Evolutionary conservation across 2,113 vertebrate species (phyloP).

Genomic region (Cyphomyrus discorhynchus): DNA sequence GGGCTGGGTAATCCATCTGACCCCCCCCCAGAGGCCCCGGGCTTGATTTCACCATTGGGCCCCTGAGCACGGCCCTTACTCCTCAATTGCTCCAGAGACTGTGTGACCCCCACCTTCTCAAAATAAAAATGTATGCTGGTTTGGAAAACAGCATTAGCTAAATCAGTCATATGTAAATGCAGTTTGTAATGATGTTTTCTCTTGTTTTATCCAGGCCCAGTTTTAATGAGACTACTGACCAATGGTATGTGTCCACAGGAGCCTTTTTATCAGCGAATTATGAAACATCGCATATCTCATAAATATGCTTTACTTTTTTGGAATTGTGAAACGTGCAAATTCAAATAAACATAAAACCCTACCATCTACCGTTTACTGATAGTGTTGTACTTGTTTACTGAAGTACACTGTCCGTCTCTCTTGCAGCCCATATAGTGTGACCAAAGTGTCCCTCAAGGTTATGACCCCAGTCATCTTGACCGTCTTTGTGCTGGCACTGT

Average conservation of each 20-base stretch:
- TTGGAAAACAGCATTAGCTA: background rate
- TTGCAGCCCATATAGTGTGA: constrained; percentile 54
- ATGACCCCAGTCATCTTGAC: constrained; percentile 88
- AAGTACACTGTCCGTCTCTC: background rate
- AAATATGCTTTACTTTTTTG: background rate
- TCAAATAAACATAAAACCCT: background rate
- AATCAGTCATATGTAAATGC: background rate
- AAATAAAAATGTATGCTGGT: background rate
- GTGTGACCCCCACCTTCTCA: background rate
- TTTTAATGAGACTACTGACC: constrained; percentile 69
- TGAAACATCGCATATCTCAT: background rate
- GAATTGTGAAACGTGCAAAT: background rate
- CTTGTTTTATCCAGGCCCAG: constrained; percentile 47
- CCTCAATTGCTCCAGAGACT: background rate
- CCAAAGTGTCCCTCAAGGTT: constrained; percentile 83
- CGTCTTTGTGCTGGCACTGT: constrained; percentile 86
- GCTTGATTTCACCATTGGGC: background rate
- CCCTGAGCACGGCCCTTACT: background rate
- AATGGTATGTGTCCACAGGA: constrained; percentile 66
- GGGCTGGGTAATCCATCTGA: background rate
- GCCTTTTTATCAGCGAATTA: background rate
- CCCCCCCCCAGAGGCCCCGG: too few relatives aligned
- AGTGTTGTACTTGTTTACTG: background rate
- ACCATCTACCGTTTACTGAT: background rate
- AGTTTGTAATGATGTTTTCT: background rate